phyloP scores from a whole-genome alignment of 2,113 vertebrate genomes.

The Cynocephalus volans region DNA sequence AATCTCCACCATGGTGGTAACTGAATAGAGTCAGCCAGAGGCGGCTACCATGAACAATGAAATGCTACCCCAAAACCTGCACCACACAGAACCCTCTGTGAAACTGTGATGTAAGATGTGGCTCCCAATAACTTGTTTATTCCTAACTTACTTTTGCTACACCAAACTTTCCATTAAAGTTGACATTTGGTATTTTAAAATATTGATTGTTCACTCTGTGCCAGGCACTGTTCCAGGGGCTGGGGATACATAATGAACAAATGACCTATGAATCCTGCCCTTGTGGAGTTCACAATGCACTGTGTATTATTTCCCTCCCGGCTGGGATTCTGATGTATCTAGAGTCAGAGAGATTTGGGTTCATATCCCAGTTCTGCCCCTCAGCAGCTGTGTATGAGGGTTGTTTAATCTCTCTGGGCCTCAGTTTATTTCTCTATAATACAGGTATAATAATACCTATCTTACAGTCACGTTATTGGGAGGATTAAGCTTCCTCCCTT shows the following conservation, averaged over 20 bases:
- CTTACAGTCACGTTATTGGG: background rate
- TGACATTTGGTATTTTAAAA: background rate
- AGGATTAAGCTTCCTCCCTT: background rate
- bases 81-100: background rate
- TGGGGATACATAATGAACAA: background rate
- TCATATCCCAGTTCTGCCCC: constrained; percentile 44
- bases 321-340: background rate
- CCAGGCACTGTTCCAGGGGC: background rate
- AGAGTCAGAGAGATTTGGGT: background rate
- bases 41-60: background rate
- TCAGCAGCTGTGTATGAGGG: background rate
- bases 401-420: background rate
- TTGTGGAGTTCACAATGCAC: rapidly evolving
- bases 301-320: background rate
- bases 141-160: background rate
- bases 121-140: constrained; percentile 12
- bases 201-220: background rate
- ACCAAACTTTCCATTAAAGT: background rate
- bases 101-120: background rate
- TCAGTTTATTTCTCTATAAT: constrained; percentile 48
- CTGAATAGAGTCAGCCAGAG: background rate
- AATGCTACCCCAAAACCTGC: background rate
- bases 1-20: background rate
- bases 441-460: background rate
- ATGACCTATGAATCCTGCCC: background rate